Conservation (phyloP, 1,140 invertebrate species). For the Cecropterus lyciades region DNA sequence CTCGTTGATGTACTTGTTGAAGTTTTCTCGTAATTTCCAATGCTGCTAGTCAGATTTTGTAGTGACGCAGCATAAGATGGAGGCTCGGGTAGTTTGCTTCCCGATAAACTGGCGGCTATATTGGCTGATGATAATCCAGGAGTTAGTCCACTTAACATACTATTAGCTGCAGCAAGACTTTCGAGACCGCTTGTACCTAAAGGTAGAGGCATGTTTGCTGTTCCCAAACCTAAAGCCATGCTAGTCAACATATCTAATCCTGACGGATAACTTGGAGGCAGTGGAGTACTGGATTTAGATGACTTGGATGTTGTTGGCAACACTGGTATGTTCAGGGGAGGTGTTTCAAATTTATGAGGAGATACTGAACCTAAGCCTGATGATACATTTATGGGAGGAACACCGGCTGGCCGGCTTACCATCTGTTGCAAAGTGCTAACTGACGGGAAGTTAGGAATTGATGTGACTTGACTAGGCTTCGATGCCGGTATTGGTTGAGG, state of each 20-base stretch:
- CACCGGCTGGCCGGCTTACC: slow-evolving; percentile 78
- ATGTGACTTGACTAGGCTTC: slow-evolving; percentile 68
- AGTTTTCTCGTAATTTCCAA: slow-evolving; percentile 73
- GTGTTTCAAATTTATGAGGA: slow-evolving; percentile 80
- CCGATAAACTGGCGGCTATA: slow-evolving; percentile 70
- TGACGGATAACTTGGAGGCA: slow-evolving; percentile 70
- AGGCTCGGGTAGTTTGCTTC: slow-evolving; percentile 74
- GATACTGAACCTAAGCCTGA: slow-evolving; percentile 74
- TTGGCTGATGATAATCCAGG: slow-evolving; percentile 70
- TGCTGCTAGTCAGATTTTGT: slow-evolving; percentile 67
- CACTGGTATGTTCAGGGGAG: slow-evolving; percentile 78
- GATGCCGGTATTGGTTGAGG: slow-evolving; percentile 82
- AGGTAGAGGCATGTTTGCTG: slow-evolving; percentile 70
- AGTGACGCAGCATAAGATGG: slow-evolving; percentile 77
- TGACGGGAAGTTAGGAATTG: slow-evolving; percentile 78
- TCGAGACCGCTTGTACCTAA: slow-evolving; percentile 68
- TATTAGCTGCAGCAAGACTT: slow-evolving; percentile 78
- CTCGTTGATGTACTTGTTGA: slow-evolving; percentile 65
- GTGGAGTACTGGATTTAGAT: slow-evolving; percentile 69
- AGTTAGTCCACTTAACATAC: slow-evolving; percentile 73
- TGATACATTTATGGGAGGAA: slow-evolving; percentile 78
- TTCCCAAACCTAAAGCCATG: slow-evolving; percentile 79
- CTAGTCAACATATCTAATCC: slow-evolving; percentile 82
- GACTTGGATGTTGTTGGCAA: slow-evolving; percentile 73
- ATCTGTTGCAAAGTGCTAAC: slow-evolving; percentile 81